phyloP scores from a whole-genome alignment of 2,888 invertebrate genomes.

The Melinopterus prodromus region DNA sequence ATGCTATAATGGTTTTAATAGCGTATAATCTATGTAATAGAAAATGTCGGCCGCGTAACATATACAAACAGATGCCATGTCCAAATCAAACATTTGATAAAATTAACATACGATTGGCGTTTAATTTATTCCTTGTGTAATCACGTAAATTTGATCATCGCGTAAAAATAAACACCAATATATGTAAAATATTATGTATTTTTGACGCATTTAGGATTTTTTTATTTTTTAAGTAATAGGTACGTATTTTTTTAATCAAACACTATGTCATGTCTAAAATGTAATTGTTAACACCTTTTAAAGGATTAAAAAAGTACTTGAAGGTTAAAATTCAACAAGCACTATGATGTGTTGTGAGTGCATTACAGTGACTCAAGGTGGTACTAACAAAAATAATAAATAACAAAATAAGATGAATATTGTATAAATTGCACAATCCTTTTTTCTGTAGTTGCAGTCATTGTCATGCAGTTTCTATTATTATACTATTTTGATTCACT shows the following conservation, averaged over 20 bases:
- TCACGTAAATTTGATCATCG: background rate
- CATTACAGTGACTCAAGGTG: background rate
- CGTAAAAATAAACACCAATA: background rate
- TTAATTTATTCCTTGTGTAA: constrained; percentile 4
- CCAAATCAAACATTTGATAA: constrained; percentile 4
- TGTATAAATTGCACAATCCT: background rate
- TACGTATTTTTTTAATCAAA: background rate
- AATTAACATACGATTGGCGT: background rate
- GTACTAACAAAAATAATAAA: too few species aligned
- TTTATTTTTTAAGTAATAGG: background rate
- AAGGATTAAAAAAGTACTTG: background rate
- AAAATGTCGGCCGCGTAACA: background rate
- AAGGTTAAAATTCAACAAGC: background rate
- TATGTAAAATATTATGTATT: background rate
- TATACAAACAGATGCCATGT: background rate
- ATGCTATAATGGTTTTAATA: background rate
- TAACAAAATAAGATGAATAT: constrained; percentile 4
- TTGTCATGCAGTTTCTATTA: background rate
- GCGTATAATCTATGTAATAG: background rate
- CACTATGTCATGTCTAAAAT: too few species aligned
- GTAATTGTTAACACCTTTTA: background rate
- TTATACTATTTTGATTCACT: background rate
- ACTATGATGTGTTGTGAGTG: background rate
- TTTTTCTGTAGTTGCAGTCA: background rate
- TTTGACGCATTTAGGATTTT: background rate